Evolutionary conservation across 2,113 vertebrate genomes (phyloP).

Genomic region (Elanoides forficatus): DNA sequence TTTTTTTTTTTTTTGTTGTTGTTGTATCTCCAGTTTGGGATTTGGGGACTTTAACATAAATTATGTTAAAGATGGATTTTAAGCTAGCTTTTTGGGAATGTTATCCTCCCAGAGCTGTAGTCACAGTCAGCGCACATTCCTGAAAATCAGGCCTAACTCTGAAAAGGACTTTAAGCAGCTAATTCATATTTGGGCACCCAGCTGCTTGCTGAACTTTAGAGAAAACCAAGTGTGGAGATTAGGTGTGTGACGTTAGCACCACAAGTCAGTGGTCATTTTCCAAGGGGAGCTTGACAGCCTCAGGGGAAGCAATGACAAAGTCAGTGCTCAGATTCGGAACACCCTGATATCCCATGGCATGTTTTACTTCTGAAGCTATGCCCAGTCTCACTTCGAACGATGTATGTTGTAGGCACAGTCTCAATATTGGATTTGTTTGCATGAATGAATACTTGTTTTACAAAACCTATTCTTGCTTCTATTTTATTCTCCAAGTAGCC

Average conservation of each 20-base stretch:
- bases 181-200: not conserved
- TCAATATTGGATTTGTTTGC: conserved; percentile 30
- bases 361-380: not conserved
- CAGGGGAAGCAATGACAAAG: not conserved
- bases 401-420: not conserved
- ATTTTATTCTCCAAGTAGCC: not conserved
- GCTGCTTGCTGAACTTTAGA: not conserved
- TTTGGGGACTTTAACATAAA: not conserved
- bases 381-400: not conserved
- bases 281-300: not conserved
- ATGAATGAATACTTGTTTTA: conserved; percentile 13
- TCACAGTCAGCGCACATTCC: not conserved
- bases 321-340: not conserved
- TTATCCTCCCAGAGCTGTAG: not conserved
- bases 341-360: not conserved
- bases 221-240: not conserved
- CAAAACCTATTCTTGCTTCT: not conserved
- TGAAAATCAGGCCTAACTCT: not conserved
- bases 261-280: not conserved
- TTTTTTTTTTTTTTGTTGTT: too few species aligned
- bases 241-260: not conserved
- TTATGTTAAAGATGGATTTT: not conserved
- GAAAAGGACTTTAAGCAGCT: not conserved
- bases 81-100: not conserved
- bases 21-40: not conserved